Base-by-base conservation (phyloP, 2,888 invertebrate species). In the Coremacera marginata region DNA sequence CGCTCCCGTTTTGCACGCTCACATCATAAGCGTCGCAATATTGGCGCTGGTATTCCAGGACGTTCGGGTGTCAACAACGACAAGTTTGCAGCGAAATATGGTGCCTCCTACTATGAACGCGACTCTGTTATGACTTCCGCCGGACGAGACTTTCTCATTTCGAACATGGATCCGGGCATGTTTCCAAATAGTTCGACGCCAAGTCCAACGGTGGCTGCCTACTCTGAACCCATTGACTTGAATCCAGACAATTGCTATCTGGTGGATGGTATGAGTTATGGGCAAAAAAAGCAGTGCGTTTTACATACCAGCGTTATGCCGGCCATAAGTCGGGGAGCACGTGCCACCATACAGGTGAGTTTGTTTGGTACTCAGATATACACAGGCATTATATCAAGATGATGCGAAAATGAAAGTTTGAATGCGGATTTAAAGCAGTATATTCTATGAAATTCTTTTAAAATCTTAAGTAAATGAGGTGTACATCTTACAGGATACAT, bases 261-360 rank as follows among this genome's bases (percentile, higher is more conserved):
- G 27, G 86, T 89, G 2, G 86, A 87, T 34, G 89, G 88, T 8
- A 79, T 89, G 60, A 84, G 85, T 19, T 87, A 88, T 77, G 89
- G 89, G 0, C 89, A 89, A 75, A 89, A 88, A 78, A 89, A 88
- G 77, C 84, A 88, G 37, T 89, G 89, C 67, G 86, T 88, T 1
- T 76, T 88, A 76, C 86, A 89, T 80, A 89, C 89, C 0, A 88
- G 85, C 79, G 87, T 89, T 31, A 89, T 89, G 89, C 89, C 89
- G 51, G 89, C 89, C 22, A 89, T 89, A 70, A 89, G 89, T 80
- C 86, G 89, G 7, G 89, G 89, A n/a, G 89, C 89, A 0, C 84
- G 89, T 57, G 85, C 89, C 5, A 85, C 89, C 4, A 89, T 89
- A 81, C 89, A 89, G 87, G 89, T 89, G 79, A 85, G 84, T 82